Evolutionary conservation across 2,797 vertebrate species (phyloP), one percentile per base, ranked within the genome.

Genomic region (Enteromius argenteus): DNA sequence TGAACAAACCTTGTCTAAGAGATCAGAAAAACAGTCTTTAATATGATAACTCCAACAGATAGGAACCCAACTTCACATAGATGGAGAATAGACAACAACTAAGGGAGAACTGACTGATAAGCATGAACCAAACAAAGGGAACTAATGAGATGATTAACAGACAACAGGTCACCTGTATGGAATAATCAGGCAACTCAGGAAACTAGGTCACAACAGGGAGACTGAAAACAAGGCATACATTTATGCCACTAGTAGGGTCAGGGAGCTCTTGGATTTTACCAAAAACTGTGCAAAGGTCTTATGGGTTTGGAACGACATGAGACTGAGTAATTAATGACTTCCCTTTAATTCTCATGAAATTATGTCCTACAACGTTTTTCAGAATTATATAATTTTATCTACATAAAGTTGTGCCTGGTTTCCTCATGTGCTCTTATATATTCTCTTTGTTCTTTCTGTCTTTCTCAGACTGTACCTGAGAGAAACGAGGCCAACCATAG

Each of bases 401-500:
- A 30, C 14, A 49, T 30, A 49, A 30, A 72, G 4, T 7, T 51
- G 17, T 73, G 23, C 14, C n/a, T 71, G 42, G 42, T 72, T 46
- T 37, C 19, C 23, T 49, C 58, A 75, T 51, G 58, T 71, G 49
- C 8, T 71, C 5, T 64, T 35, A 23, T 69, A 37, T 62, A 62
- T 62, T 62, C 23, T 62, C 27, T 17, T 42, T 42, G 8, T 8
- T 39, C 39, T 72, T 4, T 66, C 78, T 39, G 68, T 86, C 86
- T 88, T n/a, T 75, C 44, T 37, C 72, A 85, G 86, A 86, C 88
- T 79, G 86, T 86, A 60, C 27, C 60, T 17, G 60, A 64, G 5
- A 64, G 69, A 49, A 67, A 86, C 88, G 86, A 83, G 87, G 85
- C 84, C 69, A 66, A 79, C 73, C 66, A 27, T 49, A 68, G 79